Conservation (phyloP, 2,113 vertebrate species). For the Donacobius atricapilla region DNA sequence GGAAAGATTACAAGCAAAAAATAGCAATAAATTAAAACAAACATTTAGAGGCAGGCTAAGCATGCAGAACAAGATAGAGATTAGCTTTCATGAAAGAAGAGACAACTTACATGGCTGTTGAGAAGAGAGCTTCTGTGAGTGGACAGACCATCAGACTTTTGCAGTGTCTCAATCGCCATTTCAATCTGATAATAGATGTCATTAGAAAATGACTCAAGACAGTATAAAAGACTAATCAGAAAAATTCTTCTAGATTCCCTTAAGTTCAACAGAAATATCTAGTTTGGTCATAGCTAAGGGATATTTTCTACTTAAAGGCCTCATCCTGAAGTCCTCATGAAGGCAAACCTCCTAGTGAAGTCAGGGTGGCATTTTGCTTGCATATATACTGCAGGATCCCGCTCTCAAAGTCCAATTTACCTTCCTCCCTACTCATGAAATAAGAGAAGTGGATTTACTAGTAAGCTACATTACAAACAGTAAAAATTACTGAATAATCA, state of each 20-base stretch:
- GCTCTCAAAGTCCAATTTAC: background rate
- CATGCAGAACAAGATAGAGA: slow-evolving; percentile 74
- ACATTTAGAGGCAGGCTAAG: slow-evolving; percentile 69
- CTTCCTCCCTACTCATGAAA: slow-evolving; percentile 16
- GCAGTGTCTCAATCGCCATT: slow-evolving; percentile 87
- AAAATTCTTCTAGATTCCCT: slow-evolving; percentile 67
- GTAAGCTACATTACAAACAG: slow-evolving; percentile 39
- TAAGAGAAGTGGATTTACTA: slow-evolving; percentile 31
- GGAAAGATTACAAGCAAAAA: slow-evolving; percentile 61
- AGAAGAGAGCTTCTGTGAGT: slow-evolving; percentile 87
- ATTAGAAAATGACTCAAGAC: slow-evolving; percentile 79
- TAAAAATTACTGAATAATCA: slow-evolving; percentile 31
- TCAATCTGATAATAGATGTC: slow-evolving; percentile 87
- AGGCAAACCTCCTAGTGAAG: background rate
- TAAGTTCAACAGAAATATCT: slow-evolving; percentile 48
- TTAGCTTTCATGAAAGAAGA: slow-evolving; percentile 73
- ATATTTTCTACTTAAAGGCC: slow-evolving; percentile 13
- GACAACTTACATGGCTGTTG: slow-evolving; percentile 87
- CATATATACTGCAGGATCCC: background rate
- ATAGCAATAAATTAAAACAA: slow-evolving; percentile 66
- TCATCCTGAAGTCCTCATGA: background rate
- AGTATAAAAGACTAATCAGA: slow-evolving; percentile 75
- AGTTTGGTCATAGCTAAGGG: slow-evolving; percentile 30
- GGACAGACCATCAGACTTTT: slow-evolving; percentile 86
- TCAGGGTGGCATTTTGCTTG: background rate